Conservation (phyloP, 2,113 vertebrate species). For the Sturnus vulgaris region DNA sequence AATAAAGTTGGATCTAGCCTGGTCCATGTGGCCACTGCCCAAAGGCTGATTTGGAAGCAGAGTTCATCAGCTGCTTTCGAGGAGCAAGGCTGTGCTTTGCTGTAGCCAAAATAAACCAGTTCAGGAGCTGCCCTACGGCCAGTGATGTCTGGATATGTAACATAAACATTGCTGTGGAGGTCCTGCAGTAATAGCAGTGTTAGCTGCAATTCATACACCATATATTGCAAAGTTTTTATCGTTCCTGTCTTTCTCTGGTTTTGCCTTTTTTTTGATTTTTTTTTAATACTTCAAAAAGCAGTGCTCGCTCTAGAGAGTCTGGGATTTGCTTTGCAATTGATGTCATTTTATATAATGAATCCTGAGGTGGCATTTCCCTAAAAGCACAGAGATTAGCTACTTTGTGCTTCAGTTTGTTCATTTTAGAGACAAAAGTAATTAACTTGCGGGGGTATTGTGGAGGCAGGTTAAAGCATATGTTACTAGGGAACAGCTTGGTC, state of each 20-base stretch:
- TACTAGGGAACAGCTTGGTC: not conserved
- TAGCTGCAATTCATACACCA: not conserved
- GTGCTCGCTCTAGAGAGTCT: fast-evolving
- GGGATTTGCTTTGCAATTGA: not conserved
- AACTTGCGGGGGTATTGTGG: not conserved
- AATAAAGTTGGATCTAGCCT: not conserved
- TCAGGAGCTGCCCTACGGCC: fast-evolving
- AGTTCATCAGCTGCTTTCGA: not conserved
- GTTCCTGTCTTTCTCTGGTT: not conserved
- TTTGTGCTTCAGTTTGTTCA: not conserved
- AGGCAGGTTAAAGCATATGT: not conserved
- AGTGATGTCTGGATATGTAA: not conserved
- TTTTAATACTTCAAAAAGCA: not conserved
- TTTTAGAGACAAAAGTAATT: not conserved
- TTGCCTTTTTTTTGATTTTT: not conserved
- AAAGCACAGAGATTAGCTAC: not conserved
- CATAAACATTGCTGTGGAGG: not conserved
- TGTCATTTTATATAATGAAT: not conserved
- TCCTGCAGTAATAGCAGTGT: not conserved
- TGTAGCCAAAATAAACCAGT: not conserved
- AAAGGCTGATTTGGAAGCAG: not conserved
- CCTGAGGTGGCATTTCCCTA: not conserved
- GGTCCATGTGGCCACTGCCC: fast-evolving
- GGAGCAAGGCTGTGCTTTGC: not conserved
- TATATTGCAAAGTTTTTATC: fast-evolving